Evolutionary conservation across 2,888 invertebrate species (phyloP).

Genomic region (Stegana nigrithorax): DNA sequence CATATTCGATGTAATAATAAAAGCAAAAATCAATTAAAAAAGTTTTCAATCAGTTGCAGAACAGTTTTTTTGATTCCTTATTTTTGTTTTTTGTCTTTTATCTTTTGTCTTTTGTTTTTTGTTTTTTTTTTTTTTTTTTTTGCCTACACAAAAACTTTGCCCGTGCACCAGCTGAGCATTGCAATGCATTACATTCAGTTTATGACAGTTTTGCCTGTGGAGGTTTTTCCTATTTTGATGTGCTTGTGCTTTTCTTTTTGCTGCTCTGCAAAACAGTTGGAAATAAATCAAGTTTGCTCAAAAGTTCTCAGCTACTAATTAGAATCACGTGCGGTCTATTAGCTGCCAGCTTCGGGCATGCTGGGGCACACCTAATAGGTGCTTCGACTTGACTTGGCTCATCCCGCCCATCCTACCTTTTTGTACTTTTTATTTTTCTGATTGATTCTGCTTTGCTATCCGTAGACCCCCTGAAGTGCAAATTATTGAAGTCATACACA

Average conservation of each 20-base stretch:
- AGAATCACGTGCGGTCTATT: not conserved
- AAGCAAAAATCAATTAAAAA: slow-evolving; percentile 63
- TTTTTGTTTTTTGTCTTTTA: not conserved
- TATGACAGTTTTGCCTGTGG: slow-evolving; percentile 18
- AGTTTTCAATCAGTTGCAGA: slow-evolving; percentile 58
- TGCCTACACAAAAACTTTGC: not conserved
- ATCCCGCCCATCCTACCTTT: too few species aligned
- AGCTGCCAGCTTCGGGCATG: too few species aligned
- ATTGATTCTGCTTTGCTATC: too few species aligned
- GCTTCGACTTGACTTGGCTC: too few species aligned
- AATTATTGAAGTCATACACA: too few species aligned
- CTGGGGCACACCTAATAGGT: too few species aligned
- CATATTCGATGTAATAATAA: slow-evolving; percentile 21
- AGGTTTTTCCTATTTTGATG: slow-evolving; percentile 11
- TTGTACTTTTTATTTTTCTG: too few species aligned
- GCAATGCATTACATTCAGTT: slow-evolving; percentile 11
- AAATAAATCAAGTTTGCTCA: slow-evolving; percentile 42
- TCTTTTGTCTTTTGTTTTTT: not conserved
- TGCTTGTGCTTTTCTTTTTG: slow-evolving; percentile 16
- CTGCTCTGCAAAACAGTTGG: slow-evolving; percentile 44
- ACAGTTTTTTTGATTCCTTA: too few species aligned
- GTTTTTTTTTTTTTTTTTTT: not conserved
- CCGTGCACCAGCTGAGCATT: slow-evolving; percentile 7
- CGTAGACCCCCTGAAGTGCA: too few species aligned
- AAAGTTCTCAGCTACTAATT: slow-evolving; percentile 5